Percentiles rank a stretch among this genome's conserved stretches.
These are phyloP conservation scores for Polymixis flavicincta DNA, from an alignment of 2,888 invertebrate genomes.

Conservation along the genomic window DNA sequence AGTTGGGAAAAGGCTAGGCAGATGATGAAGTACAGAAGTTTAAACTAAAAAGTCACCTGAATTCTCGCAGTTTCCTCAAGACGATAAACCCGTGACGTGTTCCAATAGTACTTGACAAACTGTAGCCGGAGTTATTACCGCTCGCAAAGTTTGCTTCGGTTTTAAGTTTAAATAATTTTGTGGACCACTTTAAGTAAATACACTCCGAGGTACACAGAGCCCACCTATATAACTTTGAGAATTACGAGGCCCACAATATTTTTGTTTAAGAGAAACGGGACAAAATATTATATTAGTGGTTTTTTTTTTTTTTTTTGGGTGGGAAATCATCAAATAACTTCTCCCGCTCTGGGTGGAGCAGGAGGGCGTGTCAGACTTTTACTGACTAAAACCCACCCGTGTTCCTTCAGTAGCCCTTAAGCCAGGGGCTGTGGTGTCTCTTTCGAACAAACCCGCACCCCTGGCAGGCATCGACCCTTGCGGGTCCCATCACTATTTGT, in stretches of 20 bases:
- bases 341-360: too few species aligned
- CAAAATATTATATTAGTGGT: conserved; percentile 58
- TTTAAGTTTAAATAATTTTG: conserved; percentile 83
- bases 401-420: too few species aligned
- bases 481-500: too few species aligned
- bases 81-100: conserved; percentile 37
- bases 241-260: conserved; percentile 57
- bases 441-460: too few species aligned
- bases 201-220: conserved; percentile 68
- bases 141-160: conserved; percentile 78
- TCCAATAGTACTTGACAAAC: conserved; percentile 58
- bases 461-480: too few species aligned
- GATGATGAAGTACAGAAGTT: too few species aligned
- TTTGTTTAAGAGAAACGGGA: conserved; percentile 56
- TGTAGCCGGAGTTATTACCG: conserved; percentile 78
- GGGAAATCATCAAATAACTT: too few species aligned
- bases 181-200: conserved; percentile 82
- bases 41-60: neutral
- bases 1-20: too few species aligned
- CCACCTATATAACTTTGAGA: conserved; percentile 62
- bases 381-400: too few species aligned
- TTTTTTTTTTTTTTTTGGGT: too few species aligned
- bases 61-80: neutral
- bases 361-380: too few species aligned
- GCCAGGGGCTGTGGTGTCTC: too few species aligned